Percentiles rank a stretch among this genome's conserved stretches.
Evolutionary conservation across 2,113 vertebrate genomes (phyloP).

Genomic region (Lepus timidus): DNA sequence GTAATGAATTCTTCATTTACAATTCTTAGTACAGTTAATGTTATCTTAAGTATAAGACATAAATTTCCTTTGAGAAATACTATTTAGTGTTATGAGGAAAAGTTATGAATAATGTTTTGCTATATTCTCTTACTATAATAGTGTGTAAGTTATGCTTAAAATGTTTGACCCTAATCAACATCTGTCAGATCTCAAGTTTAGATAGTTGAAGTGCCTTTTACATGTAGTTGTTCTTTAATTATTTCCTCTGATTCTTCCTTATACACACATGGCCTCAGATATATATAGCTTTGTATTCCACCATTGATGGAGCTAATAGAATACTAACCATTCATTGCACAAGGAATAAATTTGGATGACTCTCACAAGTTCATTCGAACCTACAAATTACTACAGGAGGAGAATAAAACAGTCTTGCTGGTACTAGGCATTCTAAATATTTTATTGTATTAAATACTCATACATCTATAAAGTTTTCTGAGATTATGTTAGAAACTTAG

Average conservation of each 20-base stretch:
- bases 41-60: background rate
- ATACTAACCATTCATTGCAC: background rate
- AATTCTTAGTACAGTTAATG: background rate
- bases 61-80: background rate
- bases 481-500: background rate
- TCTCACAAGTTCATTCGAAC: background rate
- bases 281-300: background rate
- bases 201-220: conserved; percentile 21
- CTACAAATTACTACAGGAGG: background rate
- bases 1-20: background rate
- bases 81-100: background rate
- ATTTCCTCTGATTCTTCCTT: conserved; percentile 28
- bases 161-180: background rate
- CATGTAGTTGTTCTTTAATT: background rate
- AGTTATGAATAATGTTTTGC: background rate
- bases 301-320: conserved; percentile 12
- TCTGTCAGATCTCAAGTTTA: conserved; percentile 5
- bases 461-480: background rate
- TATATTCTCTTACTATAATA: background rate
- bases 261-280: background rate
- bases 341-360: background rate
- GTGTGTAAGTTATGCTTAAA: background rate
- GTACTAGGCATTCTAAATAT: background rate
- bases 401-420: background rate
- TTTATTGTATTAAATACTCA: background rate